phyloP scores from a whole-genome alignment of 2,797 vertebrate genomes.

The Taeniopygia guttata region DNA sequence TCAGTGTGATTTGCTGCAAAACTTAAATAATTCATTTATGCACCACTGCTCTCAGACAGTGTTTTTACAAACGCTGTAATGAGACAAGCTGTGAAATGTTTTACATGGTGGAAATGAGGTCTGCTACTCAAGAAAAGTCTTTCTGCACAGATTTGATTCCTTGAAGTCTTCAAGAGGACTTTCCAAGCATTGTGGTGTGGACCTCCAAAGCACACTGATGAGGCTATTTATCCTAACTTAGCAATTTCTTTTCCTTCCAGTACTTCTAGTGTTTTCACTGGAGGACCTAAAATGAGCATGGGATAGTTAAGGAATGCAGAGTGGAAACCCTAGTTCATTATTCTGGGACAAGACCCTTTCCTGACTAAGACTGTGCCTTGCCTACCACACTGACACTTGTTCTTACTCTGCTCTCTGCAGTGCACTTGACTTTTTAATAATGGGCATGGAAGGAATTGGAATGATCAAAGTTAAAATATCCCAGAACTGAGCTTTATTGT shows the following conservation, averaged over 20 bases:
- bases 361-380: neutral
- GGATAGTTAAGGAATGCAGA: neutral
- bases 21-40: constrained; percentile 93
- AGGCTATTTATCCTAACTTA: neutral
- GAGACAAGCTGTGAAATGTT: constrained; percentile 88
- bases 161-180: constrained; percentile 57
- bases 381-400: neutral
- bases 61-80: constrained; percentile 90
- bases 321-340: neutral
- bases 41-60: constrained; percentile 84
- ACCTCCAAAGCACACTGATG: neutral
- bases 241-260: neutral
- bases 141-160: constrained; percentile 47
- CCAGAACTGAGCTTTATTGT: neutral
- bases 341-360: neutral
- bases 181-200: constrained; percentile 35
- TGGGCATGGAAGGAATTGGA: neutral
- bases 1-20: constrained; percentile 80
- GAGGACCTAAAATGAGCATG: neutral
- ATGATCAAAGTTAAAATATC: neutral
- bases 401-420: neutral
- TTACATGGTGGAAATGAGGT: constrained; percentile 67
- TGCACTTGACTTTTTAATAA: neutral
- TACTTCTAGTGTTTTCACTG: neutral
- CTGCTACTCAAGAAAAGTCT: constrained; percentile 55